Percentiles rank a stretch among this genome's conserved stretches.
Conservation (phyloP, 2,888 invertebrate species). For the Sarcophaga carnaria region DNA sequence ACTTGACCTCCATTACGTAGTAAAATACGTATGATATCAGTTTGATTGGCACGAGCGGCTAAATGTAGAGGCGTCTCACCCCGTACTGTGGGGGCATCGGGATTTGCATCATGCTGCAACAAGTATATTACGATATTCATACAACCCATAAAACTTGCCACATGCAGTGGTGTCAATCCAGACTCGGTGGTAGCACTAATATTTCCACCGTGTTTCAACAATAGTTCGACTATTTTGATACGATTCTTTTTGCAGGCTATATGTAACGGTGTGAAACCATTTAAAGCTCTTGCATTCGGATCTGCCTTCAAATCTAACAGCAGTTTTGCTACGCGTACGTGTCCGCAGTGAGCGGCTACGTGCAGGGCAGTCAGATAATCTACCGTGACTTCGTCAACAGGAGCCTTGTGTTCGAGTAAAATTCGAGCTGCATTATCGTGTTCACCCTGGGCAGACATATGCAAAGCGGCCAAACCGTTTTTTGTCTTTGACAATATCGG, state of each 20-base stretch:
- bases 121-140: constrained; percentile 99
- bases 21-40: constrained; percentile 97
- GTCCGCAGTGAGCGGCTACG: constrained; percentile 97
- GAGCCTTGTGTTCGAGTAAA: constrained; percentile 95
- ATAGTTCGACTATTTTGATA: constrained; percentile 95
- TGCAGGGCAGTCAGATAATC: constrained; percentile 98
- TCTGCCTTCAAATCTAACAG: constrained; percentile 97
- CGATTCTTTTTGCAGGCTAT: constrained; percentile 99
- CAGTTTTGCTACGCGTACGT: constrained; percentile 95
- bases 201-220: constrained; percentile 97
- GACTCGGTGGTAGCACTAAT: constrained; percentile 88
- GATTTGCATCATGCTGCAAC: constrained; percentile 95
- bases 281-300: constrained; percentile 96
- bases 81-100: constrained; percentile 96
- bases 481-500: constrained; percentile 98
- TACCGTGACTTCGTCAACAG: constrained; percentile 99
- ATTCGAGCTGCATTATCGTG: constrained; percentile 98
- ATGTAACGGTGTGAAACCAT: constrained; percentile 98
- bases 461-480: constrained; percentile 97
- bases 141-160: constrained; percentile 99
- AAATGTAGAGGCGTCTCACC: constrained; percentile 98
- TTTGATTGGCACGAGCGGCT: constrained; percentile 98
- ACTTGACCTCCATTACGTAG: constrained; percentile 95
- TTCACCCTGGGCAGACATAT: constrained; percentile 99
- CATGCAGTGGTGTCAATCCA: constrained; percentile 97